phyloP scores from a whole-genome alignment of 2,797 vertebrate genomes.

The Mallotus villosus region DNA sequence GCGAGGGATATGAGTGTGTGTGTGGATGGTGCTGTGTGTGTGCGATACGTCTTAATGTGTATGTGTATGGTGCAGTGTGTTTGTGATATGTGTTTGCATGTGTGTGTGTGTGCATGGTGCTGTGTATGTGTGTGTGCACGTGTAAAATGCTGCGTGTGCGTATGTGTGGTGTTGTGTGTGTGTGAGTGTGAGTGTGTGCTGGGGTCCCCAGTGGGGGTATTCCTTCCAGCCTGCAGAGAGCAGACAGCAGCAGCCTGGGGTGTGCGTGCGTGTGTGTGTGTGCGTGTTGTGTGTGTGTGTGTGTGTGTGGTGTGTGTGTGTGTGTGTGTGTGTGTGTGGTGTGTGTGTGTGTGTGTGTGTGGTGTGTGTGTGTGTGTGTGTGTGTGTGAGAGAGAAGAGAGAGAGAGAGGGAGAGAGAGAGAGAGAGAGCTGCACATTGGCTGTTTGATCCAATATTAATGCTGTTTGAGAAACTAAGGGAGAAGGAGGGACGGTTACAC shows the following conservation, averaged over 20 bases:
- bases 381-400: background rate
- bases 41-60: no score
- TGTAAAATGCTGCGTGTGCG: no score
- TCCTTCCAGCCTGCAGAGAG: slow-evolving; percentile 78
- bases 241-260: slow-evolving; percentile 60
- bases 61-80: background rate
- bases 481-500: slow-evolving; percentile 77
- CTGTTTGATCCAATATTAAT: slow-evolving; percentile 87
- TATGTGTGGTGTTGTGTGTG: no score
- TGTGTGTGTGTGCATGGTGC: background rate
- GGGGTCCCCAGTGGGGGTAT: slow-evolving; percentile 78
- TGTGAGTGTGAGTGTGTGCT: slow-evolving; percentile 58
- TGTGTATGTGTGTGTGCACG: no score
- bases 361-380: slow-evolving; percentile 21
- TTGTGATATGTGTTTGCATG: slow-evolving; percentile 25
- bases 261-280: no score
- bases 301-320: no score
- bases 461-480: slow-evolving; percentile 79
- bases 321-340: slow-evolving; percentile 18
- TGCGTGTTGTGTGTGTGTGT: slow-evolving; percentile 21
- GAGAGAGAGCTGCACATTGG: slow-evolving; percentile 73
- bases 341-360: slow-evolving; percentile 20
- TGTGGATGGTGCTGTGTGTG: no score
- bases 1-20: no score
- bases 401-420: background rate